Percentiles rank a stretch among this genome's conserved stretches.
Evolutionary conservation across 1,140 invertebrate species (phyloP).

Genomic region (Ceratina australensis): DNA sequence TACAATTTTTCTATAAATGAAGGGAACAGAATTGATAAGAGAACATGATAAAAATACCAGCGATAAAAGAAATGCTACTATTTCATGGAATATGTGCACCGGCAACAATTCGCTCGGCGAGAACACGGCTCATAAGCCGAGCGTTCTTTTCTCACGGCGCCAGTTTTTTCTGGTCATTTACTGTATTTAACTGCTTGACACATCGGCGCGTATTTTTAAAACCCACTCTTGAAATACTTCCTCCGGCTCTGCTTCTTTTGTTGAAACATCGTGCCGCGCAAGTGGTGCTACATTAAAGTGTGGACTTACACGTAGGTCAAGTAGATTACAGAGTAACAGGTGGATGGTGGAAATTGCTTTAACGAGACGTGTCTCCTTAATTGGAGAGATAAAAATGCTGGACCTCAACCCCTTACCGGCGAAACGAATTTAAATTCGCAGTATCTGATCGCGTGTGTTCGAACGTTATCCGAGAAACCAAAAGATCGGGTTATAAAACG

Average conservation of each 20-base stretch:
- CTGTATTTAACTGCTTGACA: slow-evolving; percentile 12
- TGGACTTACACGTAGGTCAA: slow-evolving; percentile 38
- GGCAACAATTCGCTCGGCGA: too few species aligned
- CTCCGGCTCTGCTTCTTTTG: slow-evolving; percentile 27
- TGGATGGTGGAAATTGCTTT: slow-evolving; percentile 41
- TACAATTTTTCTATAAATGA: too few species aligned
- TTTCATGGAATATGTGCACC: too few species aligned
- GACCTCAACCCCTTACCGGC: neutral
- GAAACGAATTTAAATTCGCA: slow-evolving; percentile 16
- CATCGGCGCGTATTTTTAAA: slow-evolving; percentile 21
- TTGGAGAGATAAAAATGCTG: slow-evolving; percentile 22
- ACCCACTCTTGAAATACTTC: slow-evolving; percentile 16
- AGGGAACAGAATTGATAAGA: too few species aligned
- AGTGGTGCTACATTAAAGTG: slow-evolving; percentile 44
- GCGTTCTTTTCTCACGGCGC: too few species aligned
- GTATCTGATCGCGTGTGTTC: too few species aligned
- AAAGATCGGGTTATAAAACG: too few species aligned
- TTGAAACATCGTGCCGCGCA: slow-evolving; percentile 15
- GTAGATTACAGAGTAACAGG: slow-evolving; percentile 45
- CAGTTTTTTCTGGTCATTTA: slow-evolving; percentile 8
- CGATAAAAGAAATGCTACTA: too few species aligned
- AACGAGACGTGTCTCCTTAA: slow-evolving; percentile 39
- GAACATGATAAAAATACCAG: too few species aligned
- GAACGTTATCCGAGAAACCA: too few species aligned
- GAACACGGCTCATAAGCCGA: too few species aligned